A percentile compares a stretch with the other conserved stretches of the same genome.
phyloP scores from a whole-genome alignment of 2,888 invertebrate genomes.

The Blomia tropicalis region DNA sequence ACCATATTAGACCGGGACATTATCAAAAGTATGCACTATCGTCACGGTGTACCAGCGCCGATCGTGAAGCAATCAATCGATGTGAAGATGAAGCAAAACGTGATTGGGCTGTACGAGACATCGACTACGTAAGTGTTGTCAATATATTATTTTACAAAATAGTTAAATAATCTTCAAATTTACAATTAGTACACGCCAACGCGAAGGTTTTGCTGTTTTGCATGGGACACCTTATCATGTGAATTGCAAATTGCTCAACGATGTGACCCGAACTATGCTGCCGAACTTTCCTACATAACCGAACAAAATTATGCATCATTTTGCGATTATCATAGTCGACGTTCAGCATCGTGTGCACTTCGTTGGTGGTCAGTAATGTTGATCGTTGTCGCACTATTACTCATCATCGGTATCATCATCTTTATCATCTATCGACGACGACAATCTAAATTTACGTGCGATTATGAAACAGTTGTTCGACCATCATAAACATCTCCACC shows the following conservation, averaged over 20 bases:
- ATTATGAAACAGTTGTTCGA: background rate
- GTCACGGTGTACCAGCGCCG: background rate
- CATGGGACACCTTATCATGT: conserved; percentile 16
- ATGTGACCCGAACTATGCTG: conserved; percentile 15
- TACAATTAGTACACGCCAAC: background rate
- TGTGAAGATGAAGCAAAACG: background rate
- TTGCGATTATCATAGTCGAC: conserved; percentile 15
- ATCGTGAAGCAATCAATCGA: conserved; percentile 2
- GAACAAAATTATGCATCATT: conserved; percentile 6
- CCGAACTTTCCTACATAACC: conserved; percentile 3
- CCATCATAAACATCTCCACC: no score
- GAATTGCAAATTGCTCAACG: conserved; percentile 8
- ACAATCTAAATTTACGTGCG: background rate
- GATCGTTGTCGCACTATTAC: conserved; percentile 11
- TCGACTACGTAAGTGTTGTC: background rate
- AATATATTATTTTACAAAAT: no score
- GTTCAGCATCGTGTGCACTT: conserved; percentile 13
- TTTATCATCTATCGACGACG: background rate
- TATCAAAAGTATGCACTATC: background rate
- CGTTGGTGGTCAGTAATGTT: conserved; percentile 20
- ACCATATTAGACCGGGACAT: background rate
- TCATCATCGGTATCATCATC: background rate
- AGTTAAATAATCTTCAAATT: background rate
- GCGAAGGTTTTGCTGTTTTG: conserved; percentile 17
- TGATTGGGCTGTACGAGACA: conserved; percentile 1